Evolutionary conservation across 1,140 invertebrate species (phyloP).

Genomic region (Macrotrachela quadricornifera): DNA sequence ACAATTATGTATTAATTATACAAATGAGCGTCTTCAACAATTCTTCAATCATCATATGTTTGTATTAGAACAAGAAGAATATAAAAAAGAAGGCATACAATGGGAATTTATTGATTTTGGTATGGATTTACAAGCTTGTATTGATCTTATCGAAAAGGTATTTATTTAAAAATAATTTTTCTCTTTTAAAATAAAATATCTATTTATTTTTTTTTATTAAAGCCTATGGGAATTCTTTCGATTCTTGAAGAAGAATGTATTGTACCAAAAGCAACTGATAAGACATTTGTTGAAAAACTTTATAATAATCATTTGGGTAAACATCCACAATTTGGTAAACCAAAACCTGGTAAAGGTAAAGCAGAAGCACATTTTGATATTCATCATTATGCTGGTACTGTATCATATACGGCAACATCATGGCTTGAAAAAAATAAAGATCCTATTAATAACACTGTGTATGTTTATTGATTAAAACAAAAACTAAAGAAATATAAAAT

Average conservation of each 20-base stretch:
- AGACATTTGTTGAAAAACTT: conserved; percentile 87
- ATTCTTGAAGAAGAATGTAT: conserved; percentile 99
- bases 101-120: conserved; percentile 99
- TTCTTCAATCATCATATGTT: conserved; percentile 99
- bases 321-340: conserved; percentile 84
- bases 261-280: conserved; percentile 98
- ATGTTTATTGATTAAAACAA: conserved; percentile 1
- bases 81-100: conserved; percentile 87
- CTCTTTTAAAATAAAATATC: conserved; percentile 94
- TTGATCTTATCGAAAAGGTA: conserved; percentile 98
- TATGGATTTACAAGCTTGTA: conserved; percentile 91
- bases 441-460: conserved; percentile 87
- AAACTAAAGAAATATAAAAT: not conserved
- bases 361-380: conserved; percentile 88
- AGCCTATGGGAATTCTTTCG: conserved; percentile 99
- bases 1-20: conserved; percentile 99
- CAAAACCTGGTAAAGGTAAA: conserved; percentile 84
- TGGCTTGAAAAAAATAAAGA: conserved; percentile 99
- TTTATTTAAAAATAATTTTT: conserved; percentile 11
- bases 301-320: conserved; percentile 96
- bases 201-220: conserved; percentile 63
- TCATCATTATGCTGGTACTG: conserved; percentile 90
- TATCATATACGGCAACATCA: conserved; percentile 51
- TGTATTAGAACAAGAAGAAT: conserved; percentile 97
- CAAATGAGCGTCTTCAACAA: conserved; percentile 97